Evolutionary conservation across 1,140 invertebrate species (phyloP), one percentile per base, ranked within the genome.

Genomic region (Oreohelix idahoensis): DNA sequence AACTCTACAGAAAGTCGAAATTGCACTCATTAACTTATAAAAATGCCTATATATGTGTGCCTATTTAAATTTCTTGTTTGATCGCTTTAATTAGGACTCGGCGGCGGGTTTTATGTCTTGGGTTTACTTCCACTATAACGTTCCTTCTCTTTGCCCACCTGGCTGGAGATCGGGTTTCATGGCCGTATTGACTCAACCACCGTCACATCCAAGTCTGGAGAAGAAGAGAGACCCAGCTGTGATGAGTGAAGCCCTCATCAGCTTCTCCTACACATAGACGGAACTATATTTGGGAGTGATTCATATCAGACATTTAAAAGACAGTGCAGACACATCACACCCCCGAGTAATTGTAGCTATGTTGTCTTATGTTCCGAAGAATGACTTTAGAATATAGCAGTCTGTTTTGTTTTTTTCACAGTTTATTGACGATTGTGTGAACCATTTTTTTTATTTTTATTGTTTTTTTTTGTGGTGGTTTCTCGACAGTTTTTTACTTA

Each of bases 11-110:
- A 17, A 66, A 8, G 17, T 32, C 29, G 71, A 2, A 20, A 8
- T 32, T 51, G 75, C 75, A 77, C 75, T 77, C 75, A 77, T 77
- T 77, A 77, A 77, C 75, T 77, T 8, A 8, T 1, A 53, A 53
- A 11, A 58, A 77, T 58, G 5, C 39, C 15, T 53, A 35, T 32
- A 1, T 58, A n/a, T 53, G 29, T 77, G 51, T 77, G 49, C 75
- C 2, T 77, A 77, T 77, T 77, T 29, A 77, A 53, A 53, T 49
- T n/a, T 35, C 32, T 29, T 77, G 75, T 77, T 77, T 77, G 75
- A 36, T 77, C 75, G 75, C 17, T 35, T 77, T 77, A 77, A 77
- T 77, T 1, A 77, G 75, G 75, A 17, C 42, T 49, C 1, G 75
- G 10, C 32, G 15, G 75, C 17, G 29, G 26, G 5, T 32, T 53